Evolutionary conservation across 1,140 invertebrate species (phyloP), one percentile per base, ranked within the genome.

Genomic region (Uloborus diversus): DNA sequence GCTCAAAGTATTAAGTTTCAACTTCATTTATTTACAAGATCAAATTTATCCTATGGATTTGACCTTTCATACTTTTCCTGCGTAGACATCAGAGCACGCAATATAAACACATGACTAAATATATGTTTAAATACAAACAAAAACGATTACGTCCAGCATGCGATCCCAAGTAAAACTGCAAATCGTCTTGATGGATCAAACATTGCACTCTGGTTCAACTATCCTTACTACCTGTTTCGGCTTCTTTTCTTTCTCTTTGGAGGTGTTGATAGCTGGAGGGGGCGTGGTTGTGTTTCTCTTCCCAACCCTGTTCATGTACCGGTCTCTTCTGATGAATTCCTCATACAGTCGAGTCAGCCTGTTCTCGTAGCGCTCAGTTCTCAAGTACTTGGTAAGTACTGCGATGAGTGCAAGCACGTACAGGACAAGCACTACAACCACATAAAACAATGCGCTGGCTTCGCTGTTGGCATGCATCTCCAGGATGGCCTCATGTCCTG

Each of bases 401-500:
- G 65, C 65, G 14, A 79, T 28, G 0, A 82, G 47, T 4, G 81
- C 80, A 13, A 80, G 23, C 13, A 79, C 78, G 70, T 82, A 82
- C n/a, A 82, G 73, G 23, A 82, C 51, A 3, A 82, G 75, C 23
- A 82, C 82, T 11, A 82, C 81, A 25, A 79, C 65, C 11, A 82
- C 82, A 57, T 82, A 82, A 28, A 79, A 71, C 25, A 82, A 61
- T 23, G 82, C 82, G 20, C 71, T 81, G 2, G 80, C 28, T 62
- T 81, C 68, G 42, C 73, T 80, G 56, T 82, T 79, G 13, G 81
- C 82, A 47, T 82, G 82, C 81, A 82, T 82, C 28, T 82, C 82
- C 14, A 81, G 65, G 14, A 82, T 82, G 4, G 62, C 70, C 17
- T 69, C 35, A 25, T 81, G 80, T 2, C 75, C 80, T 0, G 70